Conservation (phyloP, 1,140 invertebrate genomes). For the Harlomillsia oculata region DNA sequence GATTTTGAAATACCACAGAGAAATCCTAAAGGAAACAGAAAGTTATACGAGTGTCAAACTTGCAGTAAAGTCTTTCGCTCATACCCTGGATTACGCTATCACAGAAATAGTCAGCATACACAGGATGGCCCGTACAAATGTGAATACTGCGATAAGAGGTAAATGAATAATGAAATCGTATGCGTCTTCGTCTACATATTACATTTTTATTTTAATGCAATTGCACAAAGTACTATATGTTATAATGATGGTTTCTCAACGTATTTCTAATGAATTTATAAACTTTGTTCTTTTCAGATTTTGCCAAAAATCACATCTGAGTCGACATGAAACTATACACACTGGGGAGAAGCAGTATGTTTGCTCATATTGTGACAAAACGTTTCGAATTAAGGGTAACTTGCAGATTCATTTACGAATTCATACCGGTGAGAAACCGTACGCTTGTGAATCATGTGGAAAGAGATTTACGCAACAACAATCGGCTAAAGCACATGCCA, state of each 20-base stretch:
- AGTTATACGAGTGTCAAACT: conserved; percentile 19
- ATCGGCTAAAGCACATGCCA: conserved; percentile 5
- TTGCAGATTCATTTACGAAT: conserved; percentile 39
- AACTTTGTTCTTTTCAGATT: conserved; percentile 1
- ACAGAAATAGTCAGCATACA: conserved; percentile 21
- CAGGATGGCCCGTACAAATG: conserved; percentile 25
- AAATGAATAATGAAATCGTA: too few relatives aligned
- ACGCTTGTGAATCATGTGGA: conserved; percentile 46
- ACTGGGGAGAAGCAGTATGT: conserved; percentile 21
- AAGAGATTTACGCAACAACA: conserved; percentile 47
- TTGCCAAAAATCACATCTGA: conserved; percentile 19
- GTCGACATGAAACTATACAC: conserved; percentile 18
- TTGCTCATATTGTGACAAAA: conserved; percentile 20
- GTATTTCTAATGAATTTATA: neutral
- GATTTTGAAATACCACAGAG: conserved; percentile 10
- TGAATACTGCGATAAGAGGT: conserved; percentile 3
- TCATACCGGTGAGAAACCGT: conserved; percentile 43
- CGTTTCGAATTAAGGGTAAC: conserved; percentile 15
- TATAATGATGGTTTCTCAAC: too few relatives aligned
- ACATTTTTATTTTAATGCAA: too few relatives aligned
- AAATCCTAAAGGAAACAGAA: neutral
- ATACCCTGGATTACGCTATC: conserved; percentile 19
- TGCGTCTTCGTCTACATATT: too few relatives aligned
- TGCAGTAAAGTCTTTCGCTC: conserved; percentile 15
- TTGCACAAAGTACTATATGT: too few relatives aligned